Evolutionary conservation across 2,113 vertebrate genomes (phyloP), one percentile per base, ranked within the genome.

Genomic region (Actinemys pallida): DNA sequence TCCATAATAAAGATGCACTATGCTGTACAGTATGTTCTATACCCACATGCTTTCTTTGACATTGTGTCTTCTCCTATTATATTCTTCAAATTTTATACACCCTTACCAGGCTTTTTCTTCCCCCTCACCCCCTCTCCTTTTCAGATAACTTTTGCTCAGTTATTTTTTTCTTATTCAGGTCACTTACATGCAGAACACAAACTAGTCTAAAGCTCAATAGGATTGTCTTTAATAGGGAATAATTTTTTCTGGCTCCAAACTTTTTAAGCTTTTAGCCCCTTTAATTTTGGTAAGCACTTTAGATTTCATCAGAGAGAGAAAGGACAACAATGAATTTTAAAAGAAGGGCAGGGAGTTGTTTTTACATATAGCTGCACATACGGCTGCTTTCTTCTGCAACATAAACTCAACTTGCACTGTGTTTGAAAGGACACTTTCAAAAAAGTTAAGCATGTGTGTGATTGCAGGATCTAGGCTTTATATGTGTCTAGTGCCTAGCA

Each of bases 231-330:
- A 52, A 52, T 1, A 53, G 24, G n/a, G 65, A 72, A 2, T 76
- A 49, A 62, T 59, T 49, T 86, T 93, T 78, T 93, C 86, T 90
- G 81, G 56, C 52, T 72, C 54, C 62, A 91, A 49, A 39, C 88
- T 78, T 27, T 47, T 78, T 87, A 93, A 59, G 27, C 86, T 1
- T 91, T 92, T 85, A 84, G 57, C 35, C 31, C 25, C 8, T 50
- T 78, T 90, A 88, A 91, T 87, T 88, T 72, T 12, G 27, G 27
- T 87, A 83, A 82, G 96, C 90, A 79, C 57, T 94, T 79, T 81
- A 79, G 8, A 57, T 5, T 6, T 83, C 82, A 57, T 8, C 0
- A 62, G 75, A 79, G 53, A 49, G 1, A 0, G 3, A 45, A 81
- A 81, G 1, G 4, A 84, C 85, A 82, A 27, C 35, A 81, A 3